Evolutionary conservation across 1,140 invertebrate genomes (phyloP).

Genomic region (Drosophila ogumai): DNA sequence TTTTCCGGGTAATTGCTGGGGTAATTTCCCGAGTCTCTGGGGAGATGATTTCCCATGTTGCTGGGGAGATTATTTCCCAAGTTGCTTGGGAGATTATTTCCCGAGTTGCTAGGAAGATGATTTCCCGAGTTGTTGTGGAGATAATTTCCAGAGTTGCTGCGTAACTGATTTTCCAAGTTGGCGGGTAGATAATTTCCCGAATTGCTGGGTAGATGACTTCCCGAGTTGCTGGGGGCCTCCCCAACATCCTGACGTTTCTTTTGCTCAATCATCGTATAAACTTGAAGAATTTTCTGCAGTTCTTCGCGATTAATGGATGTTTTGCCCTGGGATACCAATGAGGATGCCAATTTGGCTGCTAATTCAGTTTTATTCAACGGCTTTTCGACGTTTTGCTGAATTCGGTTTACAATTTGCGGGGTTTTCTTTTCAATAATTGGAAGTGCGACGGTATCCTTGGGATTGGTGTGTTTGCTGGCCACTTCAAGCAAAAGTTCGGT

Average conservation of each 20-base stretch:
- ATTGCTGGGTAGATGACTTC: not conserved
- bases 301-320: constrained; percentile 68
- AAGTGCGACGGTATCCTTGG: not conserved
- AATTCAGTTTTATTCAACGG: constrained; percentile 63
- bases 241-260: constrained; percentile 53
- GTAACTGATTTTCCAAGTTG: not conserved
- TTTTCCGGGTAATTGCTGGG: not conserved
- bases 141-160: not conserved
- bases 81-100: not conserved
- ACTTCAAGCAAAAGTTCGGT: constrained; percentile 52
- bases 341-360: constrained; percentile 65
- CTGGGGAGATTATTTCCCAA: not conserved
- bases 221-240: not conserved
- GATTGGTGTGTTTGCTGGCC: constrained; percentile 6
- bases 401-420: not conserved
- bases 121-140: not conserved
- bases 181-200: not conserved
- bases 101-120: not conserved
- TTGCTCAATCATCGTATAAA: constrained; percentile 67
- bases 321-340: constrained; percentile 74
- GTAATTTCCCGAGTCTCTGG: not conserved
- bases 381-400: constrained; percentile 11
- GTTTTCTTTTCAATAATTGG: constrained; percentile 5
- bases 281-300: constrained; percentile 71
- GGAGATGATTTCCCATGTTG: not conserved